Base-by-base conservation (phyloP, 2,113 vertebrate species). In the Dascyllus trimaculatus region DNA sequence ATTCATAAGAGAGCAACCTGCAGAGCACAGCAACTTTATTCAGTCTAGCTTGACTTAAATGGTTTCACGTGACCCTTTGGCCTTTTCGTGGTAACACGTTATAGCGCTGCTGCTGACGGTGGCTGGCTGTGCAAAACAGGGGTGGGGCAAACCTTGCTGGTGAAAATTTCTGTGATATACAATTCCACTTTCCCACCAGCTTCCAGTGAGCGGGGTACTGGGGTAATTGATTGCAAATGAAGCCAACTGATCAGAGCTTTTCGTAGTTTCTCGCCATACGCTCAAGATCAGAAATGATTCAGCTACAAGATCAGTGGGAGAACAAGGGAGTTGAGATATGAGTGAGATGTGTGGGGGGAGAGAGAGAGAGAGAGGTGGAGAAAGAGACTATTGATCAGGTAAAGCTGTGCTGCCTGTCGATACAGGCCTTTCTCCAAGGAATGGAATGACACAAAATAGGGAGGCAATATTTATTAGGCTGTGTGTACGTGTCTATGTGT, bases 321-420 rank as follows among this genome's bases (percentile, higher is more conserved):
- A 80, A 59, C 26, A 40, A 35, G 45, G 7, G 60, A 75, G 73
- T 24, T 53, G 66, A 58, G 65, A 78, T 82, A 65, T 32, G 65
- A 26, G 60, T 0, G 24, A 77, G 49, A 66, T 0, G 6, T 15
- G 54, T 7, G 56, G 24, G 15, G 43, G 68, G 59, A 5, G 14
- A 32, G 32, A 67, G 61, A 59, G 48, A 25, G 52, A 29, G 38
- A 21, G 56, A 71, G 35, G 19, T 19, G 29, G 51, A 82, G 78
- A 83, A 77, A 78, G 71, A 79, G 65, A 69, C 68, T 81, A 91
- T 93, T 81, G 92, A 93, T 92, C 84, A 87, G 51, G 67, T 70
- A 65, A 72, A 88, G 81, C 84, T 85, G 66, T 52, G 82, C 63
- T 53, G 72, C 71, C 61, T 85, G 84, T 89, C 90, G 32, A 88